phyloP scores from a whole-genome alignment of 2,113 vertebrate species.

The Dipodomys spectabilis region DNA sequence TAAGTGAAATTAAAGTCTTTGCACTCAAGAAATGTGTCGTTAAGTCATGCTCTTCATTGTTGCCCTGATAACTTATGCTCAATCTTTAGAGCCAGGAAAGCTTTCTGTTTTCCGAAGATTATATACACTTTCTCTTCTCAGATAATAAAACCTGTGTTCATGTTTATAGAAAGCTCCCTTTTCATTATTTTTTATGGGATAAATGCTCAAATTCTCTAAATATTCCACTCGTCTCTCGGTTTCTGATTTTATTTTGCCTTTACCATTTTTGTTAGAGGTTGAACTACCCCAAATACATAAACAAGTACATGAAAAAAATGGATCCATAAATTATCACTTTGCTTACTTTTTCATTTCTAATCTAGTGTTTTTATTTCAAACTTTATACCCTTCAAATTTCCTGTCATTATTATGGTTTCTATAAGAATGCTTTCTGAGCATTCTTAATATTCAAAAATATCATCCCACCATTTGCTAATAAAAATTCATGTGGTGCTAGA shows the following conservation, averaged over 20 bases:
- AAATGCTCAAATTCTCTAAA: not conserved
- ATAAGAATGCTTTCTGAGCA: not conserved
- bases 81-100: not conserved
- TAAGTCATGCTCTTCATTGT: not conserved
- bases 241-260: constrained; percentile 21
- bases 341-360: not conserved
- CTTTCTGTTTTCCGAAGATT: not conserved
- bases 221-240: not conserved
- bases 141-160: not conserved
- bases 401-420: not conserved
- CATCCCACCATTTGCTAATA: not conserved
- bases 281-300: not conserved
- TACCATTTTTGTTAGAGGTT: not conserved
- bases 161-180: not conserved
- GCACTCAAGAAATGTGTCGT: not conserved
- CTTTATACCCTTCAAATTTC: not conserved
- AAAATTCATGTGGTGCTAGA: not conserved
- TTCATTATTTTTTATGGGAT: no score
- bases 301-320: not conserved
- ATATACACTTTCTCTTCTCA: not conserved
- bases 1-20: not conserved
- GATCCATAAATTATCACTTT: not conserved
- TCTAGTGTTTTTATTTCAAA: constrained; percentile 24
- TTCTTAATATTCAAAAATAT: constrained; percentile 12
- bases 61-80: not conserved